Conservation (phyloP, 1,140 invertebrate genomes). For the Rhagoletis zephyria region DNA sequence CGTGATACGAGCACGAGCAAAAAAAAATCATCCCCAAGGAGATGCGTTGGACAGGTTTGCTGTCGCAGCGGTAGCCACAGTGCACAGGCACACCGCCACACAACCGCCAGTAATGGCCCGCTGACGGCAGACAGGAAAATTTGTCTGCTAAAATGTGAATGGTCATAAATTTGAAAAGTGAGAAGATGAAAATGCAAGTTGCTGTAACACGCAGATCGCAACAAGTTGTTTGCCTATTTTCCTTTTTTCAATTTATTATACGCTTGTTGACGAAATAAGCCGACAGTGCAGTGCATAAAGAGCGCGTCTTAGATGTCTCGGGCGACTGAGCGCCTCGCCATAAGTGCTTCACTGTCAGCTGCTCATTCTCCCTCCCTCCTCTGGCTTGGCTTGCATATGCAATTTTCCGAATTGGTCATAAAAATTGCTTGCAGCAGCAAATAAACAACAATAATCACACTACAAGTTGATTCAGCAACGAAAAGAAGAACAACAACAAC, state of each 20-base stretch:
- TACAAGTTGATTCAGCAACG: background rate
- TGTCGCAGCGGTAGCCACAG: background rate
- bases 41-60: background rate
- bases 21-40: constrained; percentile 37
- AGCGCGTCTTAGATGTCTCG: background rate
- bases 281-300: background rate
- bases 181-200: constrained; percentile 52
- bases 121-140: constrained; percentile 35
- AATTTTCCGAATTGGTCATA: constrained; percentile 49
- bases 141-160: constrained; percentile 32
- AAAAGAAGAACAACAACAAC: background rate
- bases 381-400: constrained; percentile 16
- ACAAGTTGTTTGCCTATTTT: constrained; percentile 13
- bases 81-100: background rate
- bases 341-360: no score
- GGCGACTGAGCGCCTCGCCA: background rate
- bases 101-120: background rate
- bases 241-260: constrained; percentile 34
- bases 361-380: no score
- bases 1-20: background rate
- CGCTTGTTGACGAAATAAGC: constrained; percentile 27
- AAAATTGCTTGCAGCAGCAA: constrained; percentile 32
- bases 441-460: constrained; percentile 14
- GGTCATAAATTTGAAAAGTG: constrained; percentile 52
- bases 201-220: constrained; percentile 27